These are phyloP conservation scores for Atta cephalotes DNA, from an alignment of 1,140 invertebrate species.

Conservation along the genomic window DNA sequence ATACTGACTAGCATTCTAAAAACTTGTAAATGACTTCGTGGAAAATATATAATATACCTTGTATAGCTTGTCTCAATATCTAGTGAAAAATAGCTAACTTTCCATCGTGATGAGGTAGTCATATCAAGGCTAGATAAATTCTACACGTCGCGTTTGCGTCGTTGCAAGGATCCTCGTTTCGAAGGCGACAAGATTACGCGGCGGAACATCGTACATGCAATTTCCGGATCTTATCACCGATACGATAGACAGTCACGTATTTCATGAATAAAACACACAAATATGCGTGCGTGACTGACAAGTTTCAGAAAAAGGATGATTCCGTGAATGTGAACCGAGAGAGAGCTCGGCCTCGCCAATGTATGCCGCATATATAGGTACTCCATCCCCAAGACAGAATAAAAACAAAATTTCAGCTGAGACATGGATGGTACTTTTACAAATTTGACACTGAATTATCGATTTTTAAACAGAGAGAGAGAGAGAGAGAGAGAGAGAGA, in stretches of 20 bases:
- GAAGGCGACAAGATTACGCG: constrained; percentile 53
- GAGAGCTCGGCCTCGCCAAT: neutral
- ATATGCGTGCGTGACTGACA: constrained; percentile 71
- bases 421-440: constrained; percentile 44
- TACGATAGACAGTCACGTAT: constrained; percentile 75
- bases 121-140: constrained; percentile 54
- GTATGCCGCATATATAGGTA: constrained; percentile 30
- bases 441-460: constrained; percentile 57
- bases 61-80: neutral
- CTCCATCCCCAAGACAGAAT: constrained; percentile 37
- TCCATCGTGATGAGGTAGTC: constrained; percentile 38
- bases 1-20: too few relatives aligned
- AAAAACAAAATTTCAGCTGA: constrained; percentile 57
- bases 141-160: constrained; percentile 49
- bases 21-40: too few relatives aligned
- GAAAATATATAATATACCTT: neutral
- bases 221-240: constrained; percentile 71
- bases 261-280: constrained; percentile 79
- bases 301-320: constrained; percentile 57
- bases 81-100: constrained; percentile 49
- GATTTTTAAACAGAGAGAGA: constrained; percentile 22
- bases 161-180: constrained; percentile 49
- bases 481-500: neutral
- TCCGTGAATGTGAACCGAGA: constrained; percentile 37
- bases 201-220: constrained; percentile 62